Evolutionary conservation across 2,888 invertebrate genomes (phyloP).

Genomic region (Lasioglossum malachurum): DNA sequence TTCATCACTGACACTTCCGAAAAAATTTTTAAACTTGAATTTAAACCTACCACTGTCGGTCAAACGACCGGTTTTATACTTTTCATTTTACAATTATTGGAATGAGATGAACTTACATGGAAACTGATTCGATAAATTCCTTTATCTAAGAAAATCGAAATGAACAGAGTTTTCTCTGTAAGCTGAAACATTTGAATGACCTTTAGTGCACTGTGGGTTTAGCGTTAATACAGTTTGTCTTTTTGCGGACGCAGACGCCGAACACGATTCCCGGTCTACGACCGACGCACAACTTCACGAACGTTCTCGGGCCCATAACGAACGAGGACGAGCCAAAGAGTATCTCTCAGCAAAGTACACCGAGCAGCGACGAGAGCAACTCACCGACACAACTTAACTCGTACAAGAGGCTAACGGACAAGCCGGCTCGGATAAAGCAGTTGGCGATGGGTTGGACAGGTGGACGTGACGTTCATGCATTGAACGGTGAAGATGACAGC

Average conservation of each 20-base stretch:
- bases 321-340: slow-evolving; percentile 82
- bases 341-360: slow-evolving; percentile 86
- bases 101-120: no score
- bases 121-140: no score
- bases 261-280: slow-evolving; percentile 89
- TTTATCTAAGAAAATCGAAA: no score
- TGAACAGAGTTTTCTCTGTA: no score
- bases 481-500: slow-evolving; percentile 89
- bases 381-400: slow-evolving; percentile 95
- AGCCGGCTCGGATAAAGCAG: slow-evolving; percentile 92
- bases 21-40: no score
- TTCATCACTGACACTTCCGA: background rate
- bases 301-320: slow-evolving; percentile 85
- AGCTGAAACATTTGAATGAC: no score
- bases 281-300: slow-evolving; percentile 87
- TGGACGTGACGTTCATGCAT: slow-evolving; percentile 83
- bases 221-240: no score
- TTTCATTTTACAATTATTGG: no score
- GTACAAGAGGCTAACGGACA: slow-evolving; percentile 92
- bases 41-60: no score
- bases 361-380: slow-evolving; percentile 94
- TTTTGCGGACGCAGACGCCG: slow-evolving; percentile 84
- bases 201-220: no score
- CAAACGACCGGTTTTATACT: no score
- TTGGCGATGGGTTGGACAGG: slow-evolving; percentile 91